Evolutionary conservation across 2,113 vertebrate species (phyloP).

Genomic region (Lasiurus borealis): DNA sequence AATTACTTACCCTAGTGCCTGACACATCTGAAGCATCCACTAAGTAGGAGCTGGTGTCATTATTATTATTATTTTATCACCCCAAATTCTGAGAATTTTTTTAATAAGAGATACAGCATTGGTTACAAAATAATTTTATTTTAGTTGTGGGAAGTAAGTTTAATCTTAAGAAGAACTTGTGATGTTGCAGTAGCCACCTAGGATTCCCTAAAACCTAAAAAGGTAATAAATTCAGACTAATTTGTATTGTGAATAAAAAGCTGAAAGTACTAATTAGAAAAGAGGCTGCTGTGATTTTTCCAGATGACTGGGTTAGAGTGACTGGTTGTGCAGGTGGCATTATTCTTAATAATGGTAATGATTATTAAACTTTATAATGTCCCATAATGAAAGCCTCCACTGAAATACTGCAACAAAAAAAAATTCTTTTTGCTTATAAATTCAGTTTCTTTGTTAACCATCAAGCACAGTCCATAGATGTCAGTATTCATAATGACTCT

Average conservation of each 20-base stretch:
- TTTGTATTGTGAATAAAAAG: constrained; percentile 56
- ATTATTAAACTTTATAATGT: constrained; percentile 64
- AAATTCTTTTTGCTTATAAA: constrained; percentile 1
- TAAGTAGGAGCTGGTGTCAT: background rate
- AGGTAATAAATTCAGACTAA: constrained; percentile 39
- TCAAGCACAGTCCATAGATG: background rate
- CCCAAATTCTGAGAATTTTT: constrained; percentile 32
- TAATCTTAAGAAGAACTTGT: constrained; percentile 49
- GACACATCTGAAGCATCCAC: background rate
- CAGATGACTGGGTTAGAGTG: constrained; percentile 46
- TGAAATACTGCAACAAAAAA: constrained; percentile 47
- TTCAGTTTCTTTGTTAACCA: constrained; percentile 59
- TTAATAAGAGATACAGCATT: background rate
- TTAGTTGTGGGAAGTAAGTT: background rate
- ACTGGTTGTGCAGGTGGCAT: constrained; percentile 53
- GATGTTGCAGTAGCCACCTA: background rate
- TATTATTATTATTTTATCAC: background rate
- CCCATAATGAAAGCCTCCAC: constrained; percentile 60
- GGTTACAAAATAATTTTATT: constrained; percentile 17
- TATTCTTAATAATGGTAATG: constrained; percentile 61
- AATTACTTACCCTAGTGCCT: background rate
- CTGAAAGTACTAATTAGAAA: constrained; percentile 65
- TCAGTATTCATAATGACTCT: constrained; percentile 2
- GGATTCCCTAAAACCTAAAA: constrained; percentile 15
- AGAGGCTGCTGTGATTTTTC: constrained; percentile 57